phyloP scores from a whole-genome alignment of 2,888 invertebrate species.

The Agrotis ipsilon region DNA sequence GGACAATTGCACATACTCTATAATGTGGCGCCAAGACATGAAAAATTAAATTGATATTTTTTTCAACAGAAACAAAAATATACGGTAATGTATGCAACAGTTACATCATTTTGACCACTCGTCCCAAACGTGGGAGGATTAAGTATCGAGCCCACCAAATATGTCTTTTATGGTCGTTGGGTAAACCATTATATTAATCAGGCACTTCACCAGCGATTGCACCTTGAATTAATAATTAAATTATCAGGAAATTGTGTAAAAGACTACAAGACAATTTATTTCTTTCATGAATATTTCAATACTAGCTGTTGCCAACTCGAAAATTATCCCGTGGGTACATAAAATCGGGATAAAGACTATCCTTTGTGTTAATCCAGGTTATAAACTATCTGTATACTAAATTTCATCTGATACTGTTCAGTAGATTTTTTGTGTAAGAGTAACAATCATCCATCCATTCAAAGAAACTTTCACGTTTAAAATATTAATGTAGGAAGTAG shows the following conservation, averaged over 20 bases:
- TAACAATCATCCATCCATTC: no score
- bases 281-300: no score
- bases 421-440: no score
- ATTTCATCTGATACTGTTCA: no score
- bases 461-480: no score
- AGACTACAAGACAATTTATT: no score
- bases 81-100: not conserved
- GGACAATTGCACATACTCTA: not conserved
- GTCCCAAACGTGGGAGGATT: constrained; percentile 41
- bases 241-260: not conserved
- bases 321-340: no score
- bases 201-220: not conserved
- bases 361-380: no score
- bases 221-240: constrained; percentile 30
- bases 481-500: no score
- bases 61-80: constrained; percentile 8
- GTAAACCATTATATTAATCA: constrained; percentile 30
- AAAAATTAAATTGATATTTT: not conserved
- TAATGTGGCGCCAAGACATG: not conserved
- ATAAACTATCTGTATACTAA: no score
- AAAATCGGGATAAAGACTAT: no score
- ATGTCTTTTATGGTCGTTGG: constrained; percentile 24
- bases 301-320: no score
- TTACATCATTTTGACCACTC: constrained; percentile 41
- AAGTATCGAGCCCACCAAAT: constrained; percentile 37